These are phyloP conservation scores for Spongia lamella DNA, from an alignment of 37 sponge, comb jelly and placozoan species.

Conservation along the genomic window DNA sequence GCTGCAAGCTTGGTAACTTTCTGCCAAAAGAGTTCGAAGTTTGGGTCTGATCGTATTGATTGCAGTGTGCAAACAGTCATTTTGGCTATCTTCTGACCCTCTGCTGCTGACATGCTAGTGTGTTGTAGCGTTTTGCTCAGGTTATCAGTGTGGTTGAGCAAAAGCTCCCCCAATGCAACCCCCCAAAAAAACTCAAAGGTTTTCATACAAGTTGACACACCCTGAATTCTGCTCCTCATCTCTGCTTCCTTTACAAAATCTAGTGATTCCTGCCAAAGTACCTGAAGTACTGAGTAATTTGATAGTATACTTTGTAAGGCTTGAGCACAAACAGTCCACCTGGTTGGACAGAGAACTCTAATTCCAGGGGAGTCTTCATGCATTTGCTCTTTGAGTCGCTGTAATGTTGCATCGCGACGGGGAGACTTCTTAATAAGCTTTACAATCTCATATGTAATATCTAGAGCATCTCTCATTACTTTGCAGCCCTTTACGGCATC, in stretches of 20 bases:
- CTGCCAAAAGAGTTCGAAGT: constrained; percentile 44
- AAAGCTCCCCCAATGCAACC: constrained; percentile 43
- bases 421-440: constrained; percentile 56
- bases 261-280: constrained; percentile 30
- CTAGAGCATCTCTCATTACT: constrained; percentile 63
- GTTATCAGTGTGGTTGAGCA: constrained; percentile 59
- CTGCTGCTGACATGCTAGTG: constrained; percentile 44
- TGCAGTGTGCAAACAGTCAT: constrained; percentile 60
- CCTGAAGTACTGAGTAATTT: constrained; percentile 15
- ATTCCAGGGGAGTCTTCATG: constrained; percentile 50
- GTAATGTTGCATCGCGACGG: constrained; percentile 42
- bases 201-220: background rate
- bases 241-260: constrained; percentile 27
- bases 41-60: constrained; percentile 36
- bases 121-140: constrained; percentile 55
- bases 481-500: constrained; percentile 55
- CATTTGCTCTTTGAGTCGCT: constrained; percentile 38
- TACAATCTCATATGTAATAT: constrained; percentile 58
- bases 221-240: constrained; percentile 19
- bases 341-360: too few relatives aligned
- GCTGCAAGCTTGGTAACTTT: background rate
- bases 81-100: constrained; percentile 49
- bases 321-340: too few relatives aligned
- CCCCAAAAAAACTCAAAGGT: constrained; percentile 45
- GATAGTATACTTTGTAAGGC: too few relatives aligned